Percentiles rank a stretch among this genome's conserved stretches.
phyloP scores from a whole-genome alignment of 1,140 invertebrate species.

The Calosoma granatense region DNA sequence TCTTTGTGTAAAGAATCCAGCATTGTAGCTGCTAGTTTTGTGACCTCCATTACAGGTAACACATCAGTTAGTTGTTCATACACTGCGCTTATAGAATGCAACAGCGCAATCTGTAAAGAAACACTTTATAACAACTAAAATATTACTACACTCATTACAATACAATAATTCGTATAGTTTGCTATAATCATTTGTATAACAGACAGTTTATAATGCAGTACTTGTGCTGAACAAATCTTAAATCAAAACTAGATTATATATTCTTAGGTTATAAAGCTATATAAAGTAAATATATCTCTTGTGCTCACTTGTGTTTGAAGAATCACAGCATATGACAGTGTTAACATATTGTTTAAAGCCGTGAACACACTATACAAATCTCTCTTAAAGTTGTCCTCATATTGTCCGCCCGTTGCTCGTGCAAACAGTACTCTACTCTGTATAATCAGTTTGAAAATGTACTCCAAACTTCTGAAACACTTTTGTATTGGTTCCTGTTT shows the following conservation, averaged over 20 bases:
- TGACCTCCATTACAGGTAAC: slow-evolving; percentile 52
- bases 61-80: slow-evolving; percentile 52
- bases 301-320: slow-evolving; percentile 60
- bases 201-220: no score
- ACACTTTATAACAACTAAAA: background rate
- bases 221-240: no score
- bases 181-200: no score
- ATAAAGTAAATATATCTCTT: no score
- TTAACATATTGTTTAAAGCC: slow-evolving; percentile 66
- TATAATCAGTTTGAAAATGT: slow-evolving; percentile 92
- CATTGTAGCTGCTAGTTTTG: slow-evolving; percentile 56
- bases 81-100: slow-evolving; percentile 37
- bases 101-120: slow-evolving; percentile 25
- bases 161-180: no score
- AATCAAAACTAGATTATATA: no score
- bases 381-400: slow-evolving; percentile 72
- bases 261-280: no score
- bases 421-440: slow-evolving; percentile 84
- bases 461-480: slow-evolving; percentile 84
- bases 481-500: slow-evolving; percentile 82
- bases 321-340: slow-evolving; percentile 59
- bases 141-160: background rate
- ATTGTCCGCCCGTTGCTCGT: slow-evolving; percentile 74
- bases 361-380: slow-evolving; percentile 68
- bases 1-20: slow-evolving; percentile 56